phyloP scores from a whole-genome alignment of 2,113 vertebrate genomes.

The Motacilla tschutschensis region DNA sequence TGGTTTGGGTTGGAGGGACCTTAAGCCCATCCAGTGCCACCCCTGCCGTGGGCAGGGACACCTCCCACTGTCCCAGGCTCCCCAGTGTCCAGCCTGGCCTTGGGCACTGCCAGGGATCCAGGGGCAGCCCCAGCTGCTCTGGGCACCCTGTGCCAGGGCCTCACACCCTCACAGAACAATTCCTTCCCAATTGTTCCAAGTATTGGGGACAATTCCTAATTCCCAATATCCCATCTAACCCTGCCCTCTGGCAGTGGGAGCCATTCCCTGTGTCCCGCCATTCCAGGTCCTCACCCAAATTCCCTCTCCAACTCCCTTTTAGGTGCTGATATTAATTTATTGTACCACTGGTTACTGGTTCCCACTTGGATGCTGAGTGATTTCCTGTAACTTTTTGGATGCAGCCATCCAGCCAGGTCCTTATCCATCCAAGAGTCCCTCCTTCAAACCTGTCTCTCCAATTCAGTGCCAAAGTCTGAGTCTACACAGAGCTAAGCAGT shows the following conservation, averaged over 20 bases:
- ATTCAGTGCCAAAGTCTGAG: neutral
- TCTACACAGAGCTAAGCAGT: neutral
- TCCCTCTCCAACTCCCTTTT: neutral
- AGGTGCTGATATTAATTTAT: neutral
- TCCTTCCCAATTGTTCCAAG: neutral
- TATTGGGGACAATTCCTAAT: neutral
- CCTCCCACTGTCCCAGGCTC: rapidly evolving
- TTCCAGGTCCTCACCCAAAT: neutral
- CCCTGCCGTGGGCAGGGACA: neutral
- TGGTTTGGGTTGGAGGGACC: neutral
- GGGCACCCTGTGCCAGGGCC: neutral
- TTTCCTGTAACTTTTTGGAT: neutral
- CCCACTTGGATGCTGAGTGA: neutral
- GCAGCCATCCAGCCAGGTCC: neutral
- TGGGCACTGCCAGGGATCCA: neutral
- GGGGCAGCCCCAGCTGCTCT: neutral
- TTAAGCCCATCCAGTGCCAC: rapidly evolving
- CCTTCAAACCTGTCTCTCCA: neutral
- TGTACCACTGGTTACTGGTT: neutral
- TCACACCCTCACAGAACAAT: neutral
- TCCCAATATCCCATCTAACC: rapidly evolving
- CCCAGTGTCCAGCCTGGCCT: rapidly evolving
- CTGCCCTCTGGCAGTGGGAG: neutral
- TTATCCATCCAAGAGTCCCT: neutral
- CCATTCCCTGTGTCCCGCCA: rapidly evolving